Percentiles rank a stretch among this genome's conserved stretches.
Conservation (phyloP, 92 coral and sea anemone species). For the Paragorgia papillata region DNA sequence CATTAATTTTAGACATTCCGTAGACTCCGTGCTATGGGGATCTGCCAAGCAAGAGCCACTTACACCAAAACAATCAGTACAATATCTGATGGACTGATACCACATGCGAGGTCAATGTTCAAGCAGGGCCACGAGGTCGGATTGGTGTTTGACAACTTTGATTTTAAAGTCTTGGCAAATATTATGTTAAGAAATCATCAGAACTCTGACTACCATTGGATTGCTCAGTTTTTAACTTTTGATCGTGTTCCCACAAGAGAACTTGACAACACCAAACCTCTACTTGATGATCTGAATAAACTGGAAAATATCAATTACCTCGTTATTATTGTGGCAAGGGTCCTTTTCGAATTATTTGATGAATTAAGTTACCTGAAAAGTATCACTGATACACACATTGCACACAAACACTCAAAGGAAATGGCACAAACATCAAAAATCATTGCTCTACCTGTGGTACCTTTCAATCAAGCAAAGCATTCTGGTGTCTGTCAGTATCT, state of each 20-base stretch:
- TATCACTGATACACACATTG: too few relatives aligned
- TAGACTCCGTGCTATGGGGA: slow-evolving; percentile 10
- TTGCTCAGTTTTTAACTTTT: slow-evolving; percentile 55
- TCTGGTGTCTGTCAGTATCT: slow-evolving; percentile 63
- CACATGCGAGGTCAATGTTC: slow-evolving; percentile 26
- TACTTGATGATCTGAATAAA: slow-evolving; percentile 27
- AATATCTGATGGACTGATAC: slow-evolving; percentile 2
- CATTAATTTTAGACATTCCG: neutral
- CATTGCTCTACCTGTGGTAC: slow-evolving; percentile 63
- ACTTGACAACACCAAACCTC: slow-evolving; percentile 54
- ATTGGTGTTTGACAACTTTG: slow-evolving; percentile 63
- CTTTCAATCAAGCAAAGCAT: slow-evolving; percentile 66
- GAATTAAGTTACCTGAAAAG: too few relatives aligned
- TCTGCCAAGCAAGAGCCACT: slow-evolving; percentile 50
- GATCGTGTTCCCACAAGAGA: slow-evolving; percentile 45
- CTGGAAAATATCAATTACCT: slow-evolving; percentile 52
- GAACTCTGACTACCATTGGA: slow-evolving; percentile 61
- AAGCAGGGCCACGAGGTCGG: slow-evolving; percentile 41
- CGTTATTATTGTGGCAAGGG: too few relatives aligned
- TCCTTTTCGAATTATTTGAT: too few relatives aligned
- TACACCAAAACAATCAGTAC: neutral
- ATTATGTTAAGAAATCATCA: slow-evolving; percentile 48
- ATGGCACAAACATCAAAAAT: slow-evolving; percentile 65
- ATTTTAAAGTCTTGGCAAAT: slow-evolving; percentile 56
- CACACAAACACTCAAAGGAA: slow-evolving; percentile 48